Percentiles rank a stretch among this genome's conserved stretches.
Conservation (phyloP, 2,113 vertebrate species). For the Coregonus clupeaformis region DNA sequence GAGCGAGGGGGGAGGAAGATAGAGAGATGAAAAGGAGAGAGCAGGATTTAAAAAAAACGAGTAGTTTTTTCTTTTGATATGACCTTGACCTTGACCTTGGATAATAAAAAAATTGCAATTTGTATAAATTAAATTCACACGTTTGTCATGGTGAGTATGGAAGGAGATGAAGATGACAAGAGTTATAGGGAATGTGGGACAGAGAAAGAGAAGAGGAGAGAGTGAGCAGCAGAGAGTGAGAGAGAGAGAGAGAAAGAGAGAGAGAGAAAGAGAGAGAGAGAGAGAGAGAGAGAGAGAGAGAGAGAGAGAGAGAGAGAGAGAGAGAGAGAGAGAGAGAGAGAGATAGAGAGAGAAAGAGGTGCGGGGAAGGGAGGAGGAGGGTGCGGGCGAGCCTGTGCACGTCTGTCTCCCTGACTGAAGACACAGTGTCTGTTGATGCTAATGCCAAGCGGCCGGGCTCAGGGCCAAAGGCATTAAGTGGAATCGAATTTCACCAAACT, state of each 20-base stretch:
- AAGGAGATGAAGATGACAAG: neutral
- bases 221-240: neutral
- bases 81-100: too few species aligned
- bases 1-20: neutral
- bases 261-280: constrained; percentile 23
- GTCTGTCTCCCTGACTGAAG: constrained; percentile 71
- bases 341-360: constrained; percentile 33
- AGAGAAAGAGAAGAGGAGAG: neutral
- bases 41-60: neutral
- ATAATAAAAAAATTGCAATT: too few species aligned
- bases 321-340: constrained; percentile 17
- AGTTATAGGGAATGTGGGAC: constrained; percentile 9
- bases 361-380: constrained; percentile 31
- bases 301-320: constrained; percentile 33
- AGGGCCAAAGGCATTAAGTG: constrained; percentile 95
- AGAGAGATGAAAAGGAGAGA: neutral
- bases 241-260: constrained; percentile 5
- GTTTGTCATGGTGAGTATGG: neutral
- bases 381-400: constrained; percentile 34
- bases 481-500: constrained; percentile 98
- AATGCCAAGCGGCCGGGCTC: constrained; percentile 87
- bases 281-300: constrained; percentile 25
- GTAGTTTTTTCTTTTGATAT: too few species aligned
- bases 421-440: constrained; percentile 84
- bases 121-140: too few species aligned